Conservation (phyloP, 2,113 vertebrate genomes). For the pig (Sus scrofa) region DNA sequence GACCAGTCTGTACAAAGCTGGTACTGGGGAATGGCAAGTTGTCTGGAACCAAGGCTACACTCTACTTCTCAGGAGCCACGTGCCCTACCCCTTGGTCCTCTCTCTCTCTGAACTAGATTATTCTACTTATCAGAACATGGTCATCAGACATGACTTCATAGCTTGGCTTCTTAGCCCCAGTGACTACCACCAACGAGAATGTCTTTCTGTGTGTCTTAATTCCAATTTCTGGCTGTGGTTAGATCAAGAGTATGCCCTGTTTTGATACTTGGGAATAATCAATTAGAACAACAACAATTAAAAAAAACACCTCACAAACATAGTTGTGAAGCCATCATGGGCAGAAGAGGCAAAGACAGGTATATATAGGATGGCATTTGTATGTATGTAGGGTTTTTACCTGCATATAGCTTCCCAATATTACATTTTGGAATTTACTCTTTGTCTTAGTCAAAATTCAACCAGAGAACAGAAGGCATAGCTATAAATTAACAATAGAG, state of each 20-base stretch:
- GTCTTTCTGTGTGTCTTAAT: not conserved
- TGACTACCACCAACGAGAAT: not conserved
- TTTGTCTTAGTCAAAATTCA: slow-evolving; percentile 16
- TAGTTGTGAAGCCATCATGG: not conserved
- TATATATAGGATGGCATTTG: not conserved
- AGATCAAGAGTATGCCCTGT: not conserved
- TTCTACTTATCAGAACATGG: not conserved
- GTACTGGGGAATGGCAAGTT: not conserved
- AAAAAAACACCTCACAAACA: not conserved
- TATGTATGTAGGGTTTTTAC: not conserved
- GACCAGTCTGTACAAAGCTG: not conserved
- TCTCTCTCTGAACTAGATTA: not conserved
- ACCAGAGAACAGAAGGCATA: not conserved
- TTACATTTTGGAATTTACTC: slow-evolving; percentile 11
- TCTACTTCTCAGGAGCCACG: not conserved
- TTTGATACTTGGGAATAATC: not conserved
- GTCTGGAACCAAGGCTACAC: not conserved
- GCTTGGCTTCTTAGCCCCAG: not conserved
- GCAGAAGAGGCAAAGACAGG: not conserved
- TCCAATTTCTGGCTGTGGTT: not conserved
- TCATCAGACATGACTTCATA: not conserved
- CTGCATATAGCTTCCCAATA: not conserved
- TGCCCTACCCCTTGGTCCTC: not conserved
- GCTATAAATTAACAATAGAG: not conserved
- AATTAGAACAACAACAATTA: not conserved